These are phyloP conservation scores for Leptopilina syphax DNA, from an alignment of 2,888 invertebrate genomes.

Conservation along the genomic window DNA sequence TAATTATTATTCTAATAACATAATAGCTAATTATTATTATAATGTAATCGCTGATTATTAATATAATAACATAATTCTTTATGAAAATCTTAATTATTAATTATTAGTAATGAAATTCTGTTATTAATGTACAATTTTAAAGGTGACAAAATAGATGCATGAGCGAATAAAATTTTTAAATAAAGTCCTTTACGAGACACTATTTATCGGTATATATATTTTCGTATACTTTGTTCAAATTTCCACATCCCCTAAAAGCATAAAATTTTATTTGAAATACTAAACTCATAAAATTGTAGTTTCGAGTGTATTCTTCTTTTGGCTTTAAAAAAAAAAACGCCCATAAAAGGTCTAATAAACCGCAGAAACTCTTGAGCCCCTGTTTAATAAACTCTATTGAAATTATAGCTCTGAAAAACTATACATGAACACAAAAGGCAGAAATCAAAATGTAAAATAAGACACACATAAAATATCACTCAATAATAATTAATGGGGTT, in stretches of 20 bases:
- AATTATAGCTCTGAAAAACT: constrained; percentile 25
- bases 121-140: too few species aligned
- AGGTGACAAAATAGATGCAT: too few species aligned
- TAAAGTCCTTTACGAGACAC: too few species aligned
- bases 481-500: not conserved
- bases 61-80: too few species aligned
- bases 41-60: too few species aligned
- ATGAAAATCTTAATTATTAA: too few species aligned
- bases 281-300: constrained; percentile 1
- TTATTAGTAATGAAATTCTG: too few species aligned
- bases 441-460: constrained; percentile 24
- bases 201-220: not conserved
- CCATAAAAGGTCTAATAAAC: constrained; percentile 5
- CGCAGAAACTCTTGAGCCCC: not conserved
- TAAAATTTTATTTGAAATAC: not conserved
- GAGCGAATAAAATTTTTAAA: too few species aligned
- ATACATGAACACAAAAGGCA: not conserved
- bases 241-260: not conserved
- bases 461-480: not conserved
- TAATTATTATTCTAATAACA: too few species aligned
- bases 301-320: not conserved
- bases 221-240: not conserved
- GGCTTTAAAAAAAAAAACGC: not conserved
- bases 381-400: not conserved
- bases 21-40: too few species aligned